phyloP scores from a whole-genome alignment of 2,113 vertebrate species.

The Paratilapia polleni region DNA sequence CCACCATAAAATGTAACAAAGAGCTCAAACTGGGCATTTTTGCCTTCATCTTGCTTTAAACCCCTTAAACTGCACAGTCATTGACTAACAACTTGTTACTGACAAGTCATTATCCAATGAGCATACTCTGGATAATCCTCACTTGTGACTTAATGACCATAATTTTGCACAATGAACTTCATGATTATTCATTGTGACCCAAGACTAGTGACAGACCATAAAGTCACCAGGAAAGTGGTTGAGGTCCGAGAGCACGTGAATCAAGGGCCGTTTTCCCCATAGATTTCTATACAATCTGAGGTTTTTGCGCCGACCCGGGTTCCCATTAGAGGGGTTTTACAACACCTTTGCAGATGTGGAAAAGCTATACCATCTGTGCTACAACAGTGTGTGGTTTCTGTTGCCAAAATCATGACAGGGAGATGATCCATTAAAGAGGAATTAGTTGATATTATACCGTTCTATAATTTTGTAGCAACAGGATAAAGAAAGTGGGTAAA shows the following conservation, averaged over 20 bases:
- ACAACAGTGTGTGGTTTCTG: neutral
- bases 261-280: neutral
- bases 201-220: neutral
- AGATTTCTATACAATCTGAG: neutral
- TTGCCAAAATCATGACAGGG: neutral
- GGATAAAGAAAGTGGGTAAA: neutral
- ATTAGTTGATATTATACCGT: neutral
- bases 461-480: conserved; percentile 3
- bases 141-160: neutral
- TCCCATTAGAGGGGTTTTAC: no score
- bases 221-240: neutral
- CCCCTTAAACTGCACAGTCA: no score
- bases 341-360: no score
- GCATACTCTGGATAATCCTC: neutral
- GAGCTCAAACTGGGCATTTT: no score
- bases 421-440: neutral
- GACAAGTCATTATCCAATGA: no score
- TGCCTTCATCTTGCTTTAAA: no score
- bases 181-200: neutral
- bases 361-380: no score
- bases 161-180: no score
- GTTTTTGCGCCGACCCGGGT: neutral
- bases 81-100: no score
- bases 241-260: neutral
- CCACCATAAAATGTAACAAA: neutral